phyloP scores from a whole-genome alignment of 2,888 invertebrate species.

The Rhamnusium bicolor region DNA sequence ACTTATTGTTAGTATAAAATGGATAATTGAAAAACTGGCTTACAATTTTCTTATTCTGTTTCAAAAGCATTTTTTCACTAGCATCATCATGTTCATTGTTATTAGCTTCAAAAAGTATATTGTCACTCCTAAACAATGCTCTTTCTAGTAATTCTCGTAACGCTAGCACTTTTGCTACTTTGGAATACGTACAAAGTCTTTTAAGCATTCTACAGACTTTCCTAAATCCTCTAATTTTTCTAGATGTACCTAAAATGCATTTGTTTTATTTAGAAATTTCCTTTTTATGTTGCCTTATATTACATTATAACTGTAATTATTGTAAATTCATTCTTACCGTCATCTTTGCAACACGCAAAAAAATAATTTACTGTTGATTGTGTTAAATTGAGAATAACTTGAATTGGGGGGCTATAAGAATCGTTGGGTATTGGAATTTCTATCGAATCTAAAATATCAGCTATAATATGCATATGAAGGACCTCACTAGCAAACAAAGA shows the following conservation, averaged over 20 bases:
- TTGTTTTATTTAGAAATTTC: background rate
- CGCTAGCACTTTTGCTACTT: conserved; percentile 82
- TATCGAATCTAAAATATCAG: conserved; percentile 78
- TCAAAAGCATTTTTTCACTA: conserved; percentile 75
- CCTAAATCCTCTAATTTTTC: conserved; percentile 78
- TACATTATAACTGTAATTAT: background rate
- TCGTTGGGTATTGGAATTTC: conserved; percentile 74
- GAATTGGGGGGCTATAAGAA: conserved; percentile 75
- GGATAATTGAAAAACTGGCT: conserved; percentile 57
- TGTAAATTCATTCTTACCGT: conserved; percentile 71
- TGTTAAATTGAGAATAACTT: conserved; percentile 80
- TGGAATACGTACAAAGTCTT: conserved; percentile 78
- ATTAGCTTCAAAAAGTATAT: conserved; percentile 80
- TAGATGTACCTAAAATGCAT: conserved; percentile 71
- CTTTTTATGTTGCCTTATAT: background rate
- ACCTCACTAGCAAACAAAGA: conserved; percentile 67
- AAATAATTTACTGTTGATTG: conserved; percentile 84
- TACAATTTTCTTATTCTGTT: conserved; percentile 86
- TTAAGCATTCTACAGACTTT: conserved; percentile 78
- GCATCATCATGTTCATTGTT: conserved; percentile 69
- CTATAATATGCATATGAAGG: conserved; percentile 73
- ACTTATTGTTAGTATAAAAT: no score
- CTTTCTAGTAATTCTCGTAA: conserved; percentile 82
- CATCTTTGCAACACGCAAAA: conserved; percentile 81
- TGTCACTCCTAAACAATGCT: conserved; percentile 80